Base-by-base conservation (phyloP, 2,888 invertebrate genomes). In the Eristalis pertinax region DNA sequence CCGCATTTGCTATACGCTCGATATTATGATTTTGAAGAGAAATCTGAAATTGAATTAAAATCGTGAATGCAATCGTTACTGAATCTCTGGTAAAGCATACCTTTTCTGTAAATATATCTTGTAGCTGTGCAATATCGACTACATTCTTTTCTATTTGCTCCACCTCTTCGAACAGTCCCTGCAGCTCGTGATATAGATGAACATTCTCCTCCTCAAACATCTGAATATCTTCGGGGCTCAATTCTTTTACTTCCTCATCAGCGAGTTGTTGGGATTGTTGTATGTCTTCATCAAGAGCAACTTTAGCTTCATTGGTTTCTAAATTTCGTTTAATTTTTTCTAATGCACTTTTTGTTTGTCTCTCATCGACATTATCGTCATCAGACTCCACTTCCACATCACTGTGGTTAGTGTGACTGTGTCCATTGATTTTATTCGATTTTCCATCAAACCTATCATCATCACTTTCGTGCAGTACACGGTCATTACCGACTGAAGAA, bases 61-160 rank as follows among this genome's bases (percentile, higher is more conserved):
- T 60, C n/a, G 38, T 58, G 24, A 24, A n/a, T 19, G 19, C n/a
- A 50, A 50, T 8, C n/a, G 24, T 22, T 1, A 1, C 19, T n/a
- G 67, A 60, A 64, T 60, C 1, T n/a, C 10, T 22, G 22, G 10
- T 1, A 15, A 26, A 11, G n/a, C 76, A 64, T 90, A 95, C 95
- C 95, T 97, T 99, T 95, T 99, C 99, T 13, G 99, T 97, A 91
- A 99, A 99, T 89, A 98, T 96, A 92, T 99, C 97, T 92, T 99
- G 99, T 32, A 99, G 93, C 92, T 97, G 97, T 2, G 99, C 97
- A 90, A 99, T 99, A 91, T 99, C 98, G 0, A 98, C 96, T 0
- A 99, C 98, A 94, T 98, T 98, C 90, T 95, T 96, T 91, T 97
- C 97, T 90, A 98, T 97, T 92, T 96, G 97, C 92, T 96, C 96